These are phyloP conservation scores for Pachyramphus minor DNA, from an alignment of 2,113 vertebrate species.

Conservation along the genomic window DNA sequence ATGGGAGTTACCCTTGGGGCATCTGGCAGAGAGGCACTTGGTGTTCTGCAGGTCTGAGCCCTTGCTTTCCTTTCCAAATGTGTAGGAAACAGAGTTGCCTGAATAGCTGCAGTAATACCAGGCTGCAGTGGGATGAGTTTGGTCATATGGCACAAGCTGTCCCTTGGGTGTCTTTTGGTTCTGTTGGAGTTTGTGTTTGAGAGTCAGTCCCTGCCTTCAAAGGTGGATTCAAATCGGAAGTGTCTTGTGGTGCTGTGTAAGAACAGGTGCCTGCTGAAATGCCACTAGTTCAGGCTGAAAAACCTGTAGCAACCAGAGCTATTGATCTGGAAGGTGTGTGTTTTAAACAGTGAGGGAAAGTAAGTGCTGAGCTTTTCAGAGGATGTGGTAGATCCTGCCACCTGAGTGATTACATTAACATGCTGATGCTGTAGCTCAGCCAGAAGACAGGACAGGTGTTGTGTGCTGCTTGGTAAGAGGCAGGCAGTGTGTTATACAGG, in stretches of 20 bases:
- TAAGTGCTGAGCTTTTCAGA: background rate
- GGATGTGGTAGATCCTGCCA: background rate
- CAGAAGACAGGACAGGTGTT: background rate
- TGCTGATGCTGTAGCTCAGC: background rate
- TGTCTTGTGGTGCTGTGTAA: background rate
- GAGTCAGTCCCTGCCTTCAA: background rate
- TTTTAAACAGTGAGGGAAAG: background rate
- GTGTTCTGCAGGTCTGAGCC: background rate
- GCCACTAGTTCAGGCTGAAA: background rate
- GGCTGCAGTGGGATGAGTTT: background rate
- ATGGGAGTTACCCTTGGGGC: background rate
- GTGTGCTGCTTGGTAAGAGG: background rate
- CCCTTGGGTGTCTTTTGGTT: background rate
- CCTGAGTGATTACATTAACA: background rate
- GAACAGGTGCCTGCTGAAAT: background rate
- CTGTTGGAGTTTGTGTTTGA: background rate
- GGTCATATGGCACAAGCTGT: background rate
- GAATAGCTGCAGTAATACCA: background rate
- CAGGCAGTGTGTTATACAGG: background rate
- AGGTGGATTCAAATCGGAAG: background rate
- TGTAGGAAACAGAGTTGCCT: background rate
- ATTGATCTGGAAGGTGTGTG: background rate
- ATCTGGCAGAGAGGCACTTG: background rate
- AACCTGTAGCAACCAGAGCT: background rate
- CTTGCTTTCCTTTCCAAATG: fast-evolving